phyloP scores from a whole-genome alignment of 2,888 invertebrate genomes.

The Aphodius granarius region DNA sequence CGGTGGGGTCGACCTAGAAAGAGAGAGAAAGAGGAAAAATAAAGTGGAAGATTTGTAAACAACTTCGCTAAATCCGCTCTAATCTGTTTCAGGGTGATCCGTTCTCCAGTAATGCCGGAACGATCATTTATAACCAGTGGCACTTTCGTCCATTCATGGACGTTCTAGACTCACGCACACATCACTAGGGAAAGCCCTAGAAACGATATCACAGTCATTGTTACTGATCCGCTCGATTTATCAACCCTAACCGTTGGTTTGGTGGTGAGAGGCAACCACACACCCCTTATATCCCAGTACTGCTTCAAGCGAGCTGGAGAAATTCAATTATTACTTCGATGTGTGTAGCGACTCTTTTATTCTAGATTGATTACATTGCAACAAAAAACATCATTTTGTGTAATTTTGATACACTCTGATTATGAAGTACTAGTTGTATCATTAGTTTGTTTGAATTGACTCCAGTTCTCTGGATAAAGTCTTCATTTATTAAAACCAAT shows the following conservation, averaged over 20 bases:
- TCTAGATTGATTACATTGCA: neutral
- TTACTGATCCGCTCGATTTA: neutral
- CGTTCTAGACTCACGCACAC: neutral
- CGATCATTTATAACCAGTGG: neutral
- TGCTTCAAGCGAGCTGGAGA: neutral
- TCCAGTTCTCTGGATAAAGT: too few species aligned
- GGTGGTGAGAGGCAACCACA: too few species aligned
- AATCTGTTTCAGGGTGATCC: neutral
- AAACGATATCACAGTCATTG: neutral
- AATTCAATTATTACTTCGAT: neutral
- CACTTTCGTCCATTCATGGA: neutral
- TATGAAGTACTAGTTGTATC: too few species aligned
- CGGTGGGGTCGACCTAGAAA: too few species aligned
- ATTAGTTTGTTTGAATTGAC: too few species aligned
- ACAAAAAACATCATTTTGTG: neutral
- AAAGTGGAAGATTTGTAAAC: conserved; percentile 15
- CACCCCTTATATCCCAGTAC: too few species aligned
- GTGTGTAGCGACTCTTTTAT: neutral
- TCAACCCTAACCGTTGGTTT: neutral
- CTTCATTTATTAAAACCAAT: too few species aligned
- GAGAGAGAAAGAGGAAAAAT: conserved; percentile 6
- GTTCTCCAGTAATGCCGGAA: neutral
- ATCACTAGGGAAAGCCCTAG: neutral
- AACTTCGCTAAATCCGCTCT: conserved; percentile 1
- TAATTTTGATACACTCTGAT: too few species aligned